phyloP scores from a whole-genome alignment of 2,888 invertebrate genomes.

The Philhelius pedissequus region DNA sequence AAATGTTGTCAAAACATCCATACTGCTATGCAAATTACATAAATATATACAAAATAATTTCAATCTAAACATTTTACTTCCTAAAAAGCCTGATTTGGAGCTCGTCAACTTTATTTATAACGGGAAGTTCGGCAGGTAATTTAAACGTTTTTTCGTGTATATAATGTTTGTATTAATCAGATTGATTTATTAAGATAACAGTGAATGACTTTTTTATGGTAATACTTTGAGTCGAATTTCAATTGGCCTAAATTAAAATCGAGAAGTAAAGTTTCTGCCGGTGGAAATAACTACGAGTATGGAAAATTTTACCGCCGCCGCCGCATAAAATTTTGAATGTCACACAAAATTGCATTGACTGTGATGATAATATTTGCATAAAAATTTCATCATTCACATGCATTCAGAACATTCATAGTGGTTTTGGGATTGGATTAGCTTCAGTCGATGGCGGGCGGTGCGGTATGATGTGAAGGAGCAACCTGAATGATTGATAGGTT shows the following conservation, averaged over 20 bases:
- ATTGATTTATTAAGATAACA: no score
- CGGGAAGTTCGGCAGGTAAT: no score
- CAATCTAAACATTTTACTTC: neutral
- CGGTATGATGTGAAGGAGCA: neutral
- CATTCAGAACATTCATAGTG: slow-evolving; percentile 38
- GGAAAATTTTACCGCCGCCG: slow-evolving; percentile 18
- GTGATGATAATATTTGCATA: slow-evolving; percentile 49
- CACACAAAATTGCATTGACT: slow-evolving; percentile 33
- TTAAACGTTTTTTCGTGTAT: no score
- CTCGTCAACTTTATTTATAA: neutral
- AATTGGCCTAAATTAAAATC: slow-evolving; percentile 14
- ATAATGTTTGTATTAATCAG: no score
- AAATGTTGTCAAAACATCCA: neutral
- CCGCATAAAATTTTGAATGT: slow-evolving; percentile 57
- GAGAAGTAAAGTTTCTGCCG: slow-evolving; percentile 32
- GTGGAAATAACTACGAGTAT: neutral
- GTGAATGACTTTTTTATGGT: neutral
- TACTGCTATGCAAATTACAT: neutral
- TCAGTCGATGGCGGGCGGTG: neutral
- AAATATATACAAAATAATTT: neutral
- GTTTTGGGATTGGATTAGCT: slow-evolving; percentile 10
- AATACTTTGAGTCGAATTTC: neutral
- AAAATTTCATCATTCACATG: slow-evolving; percentile 65
- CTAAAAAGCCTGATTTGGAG: neutral
- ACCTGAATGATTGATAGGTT: slow-evolving; percentile 49